phyloP scores from a whole-genome alignment of 2,888 invertebrate genomes.

The Cheilosia grossa region DNA sequence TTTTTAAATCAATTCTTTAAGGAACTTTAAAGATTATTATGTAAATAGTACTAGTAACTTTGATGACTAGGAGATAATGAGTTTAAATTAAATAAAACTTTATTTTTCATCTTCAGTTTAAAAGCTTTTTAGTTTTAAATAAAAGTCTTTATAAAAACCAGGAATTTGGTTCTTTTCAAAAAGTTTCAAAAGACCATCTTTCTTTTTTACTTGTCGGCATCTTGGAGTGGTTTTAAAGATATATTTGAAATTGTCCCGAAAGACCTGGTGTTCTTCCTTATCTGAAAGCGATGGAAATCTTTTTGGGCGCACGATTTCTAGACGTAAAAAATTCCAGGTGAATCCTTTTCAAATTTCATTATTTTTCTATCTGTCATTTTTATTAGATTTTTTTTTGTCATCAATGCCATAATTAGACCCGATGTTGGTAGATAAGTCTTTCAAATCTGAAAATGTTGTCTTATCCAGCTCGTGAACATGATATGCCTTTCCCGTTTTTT shows the following conservation, averaged over 20 bases:
- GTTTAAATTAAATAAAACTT: too few relatives aligned
- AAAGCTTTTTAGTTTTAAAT: conserved; percentile 11
- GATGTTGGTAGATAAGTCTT: conserved; percentile 9
- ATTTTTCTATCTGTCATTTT: conserved; percentile 14
- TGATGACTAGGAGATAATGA: too few relatives aligned
- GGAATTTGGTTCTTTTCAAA: conserved; percentile 20
- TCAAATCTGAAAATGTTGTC: conserved; percentile 10
- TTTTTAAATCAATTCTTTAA: too few relatives aligned
- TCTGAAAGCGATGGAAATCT: conserved; percentile 3
- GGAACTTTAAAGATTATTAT: too few relatives aligned
- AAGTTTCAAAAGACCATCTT: conserved; percentile 22
- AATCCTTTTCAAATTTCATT: conserved; percentile 22
- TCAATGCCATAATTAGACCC: conserved; percentile 15
- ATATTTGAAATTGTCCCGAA: conserved; percentile 16
- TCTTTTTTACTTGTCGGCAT: conserved; percentile 7
- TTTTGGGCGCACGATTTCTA: conserved; percentile 14
- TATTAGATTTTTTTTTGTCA: conserved; percentile 21
- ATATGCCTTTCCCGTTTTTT: conserved; percentile 21
- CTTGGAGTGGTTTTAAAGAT: background rate
- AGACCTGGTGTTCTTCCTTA: conserved; percentile 21
- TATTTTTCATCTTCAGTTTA: background rate
- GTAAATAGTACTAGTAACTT: too few relatives aligned
- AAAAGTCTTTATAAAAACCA: conserved; percentile 28
- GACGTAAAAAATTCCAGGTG: conserved; percentile 11
- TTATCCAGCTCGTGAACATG: conserved; percentile 17